A percentile compares a stretch with the other conserved stretches of the same genome.
These are phyloP conservation scores for Todiramphus saurophagus DNA, from an alignment of 2,113 vertebrate genomes.

Conservation along the genomic window DNA sequence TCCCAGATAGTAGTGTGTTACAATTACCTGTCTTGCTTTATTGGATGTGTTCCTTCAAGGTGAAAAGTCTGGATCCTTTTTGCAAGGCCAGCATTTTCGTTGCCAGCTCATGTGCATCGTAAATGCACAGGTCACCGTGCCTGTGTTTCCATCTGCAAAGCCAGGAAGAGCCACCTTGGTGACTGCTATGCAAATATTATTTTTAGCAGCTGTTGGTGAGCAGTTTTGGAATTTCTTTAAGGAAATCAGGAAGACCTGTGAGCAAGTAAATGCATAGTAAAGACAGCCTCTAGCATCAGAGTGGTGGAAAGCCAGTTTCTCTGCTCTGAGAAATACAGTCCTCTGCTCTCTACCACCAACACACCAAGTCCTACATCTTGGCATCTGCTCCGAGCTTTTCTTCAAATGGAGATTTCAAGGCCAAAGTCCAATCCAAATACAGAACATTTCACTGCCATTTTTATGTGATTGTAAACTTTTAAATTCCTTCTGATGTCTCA, in stretches of 20 bases:
- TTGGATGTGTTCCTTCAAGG: neutral
- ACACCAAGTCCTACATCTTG: neutral
- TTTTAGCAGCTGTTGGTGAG: neutral
- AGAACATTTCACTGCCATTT: neutral
- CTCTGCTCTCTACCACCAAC: neutral
- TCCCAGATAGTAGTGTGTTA: neutral
- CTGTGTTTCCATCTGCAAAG: neutral
- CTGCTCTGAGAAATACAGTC: neutral
- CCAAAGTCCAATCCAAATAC: neutral
- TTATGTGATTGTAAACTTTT: neutral
- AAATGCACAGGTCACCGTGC: neutral
- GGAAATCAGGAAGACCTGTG: neutral
- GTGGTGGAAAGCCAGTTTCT: neutral
- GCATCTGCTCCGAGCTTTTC: neutral
- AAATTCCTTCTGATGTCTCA: neutral
- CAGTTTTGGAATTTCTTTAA: neutral
- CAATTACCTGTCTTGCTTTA: neutral
- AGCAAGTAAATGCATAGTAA: neutral
- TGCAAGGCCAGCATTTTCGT: neutral
- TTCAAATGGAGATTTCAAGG: neutral
- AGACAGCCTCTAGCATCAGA: neutral
- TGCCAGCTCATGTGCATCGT: neutral
- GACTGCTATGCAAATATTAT: neutral
- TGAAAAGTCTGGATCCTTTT: neutral
- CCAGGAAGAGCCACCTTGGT: neutral